These are phyloP conservation scores for Hemiprocne comata DNA, from an alignment of 2,113 vertebrate genomes.

Conservation along the genomic window DNA sequence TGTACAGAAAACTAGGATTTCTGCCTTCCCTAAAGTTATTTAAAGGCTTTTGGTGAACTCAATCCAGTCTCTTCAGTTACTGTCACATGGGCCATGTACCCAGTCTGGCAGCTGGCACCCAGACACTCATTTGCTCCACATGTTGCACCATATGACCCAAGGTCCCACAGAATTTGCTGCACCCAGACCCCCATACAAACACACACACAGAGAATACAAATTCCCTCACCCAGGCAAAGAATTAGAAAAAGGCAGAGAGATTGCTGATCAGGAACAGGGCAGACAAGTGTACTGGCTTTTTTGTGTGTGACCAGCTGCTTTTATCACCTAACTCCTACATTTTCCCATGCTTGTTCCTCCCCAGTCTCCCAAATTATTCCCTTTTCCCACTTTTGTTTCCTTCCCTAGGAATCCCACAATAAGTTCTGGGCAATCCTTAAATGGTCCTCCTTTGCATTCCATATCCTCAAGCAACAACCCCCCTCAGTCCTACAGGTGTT, in stretches of 20 bases:
- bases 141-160: neutral
- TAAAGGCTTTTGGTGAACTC: neutral
- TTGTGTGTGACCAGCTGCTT: neutral
- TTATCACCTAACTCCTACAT: neutral
- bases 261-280: neutral
- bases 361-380: neutral
- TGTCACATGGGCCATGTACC: fast-evolving
- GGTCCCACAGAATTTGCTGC: neutral
- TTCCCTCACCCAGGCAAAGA: neutral
- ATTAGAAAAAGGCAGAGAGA: neutral
- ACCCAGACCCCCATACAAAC: neutral
- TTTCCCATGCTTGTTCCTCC: neutral
- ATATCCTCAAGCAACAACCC: fast-evolving
- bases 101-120: neutral
- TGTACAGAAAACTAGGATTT: neutral
- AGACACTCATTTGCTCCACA: neutral
- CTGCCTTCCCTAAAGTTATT: neutral
- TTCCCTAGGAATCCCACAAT: neutral
- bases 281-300: neutral
- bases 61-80: neutral
- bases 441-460: neutral
- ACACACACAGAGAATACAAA: fast-evolving
- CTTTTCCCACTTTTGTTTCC: neutral
- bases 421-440: neutral
- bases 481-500: neutral